phyloP scores from a whole-genome alignment of 2,888 invertebrate species.

The Chironomus tentans region DNA sequence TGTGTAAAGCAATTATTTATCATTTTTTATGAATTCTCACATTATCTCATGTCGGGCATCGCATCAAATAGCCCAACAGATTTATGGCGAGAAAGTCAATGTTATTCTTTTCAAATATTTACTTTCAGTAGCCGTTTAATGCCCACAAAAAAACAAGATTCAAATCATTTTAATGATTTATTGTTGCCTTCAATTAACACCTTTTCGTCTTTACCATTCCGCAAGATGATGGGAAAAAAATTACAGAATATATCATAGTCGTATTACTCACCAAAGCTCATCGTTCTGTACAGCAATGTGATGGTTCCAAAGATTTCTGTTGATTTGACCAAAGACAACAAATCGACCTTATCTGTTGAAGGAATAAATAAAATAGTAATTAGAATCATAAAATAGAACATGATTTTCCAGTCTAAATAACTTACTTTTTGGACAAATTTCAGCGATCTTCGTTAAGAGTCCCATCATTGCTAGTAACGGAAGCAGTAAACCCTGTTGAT shows the following conservation, averaged over 20 bases:
- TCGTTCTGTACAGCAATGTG: constrained; percentile 38
- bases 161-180: constrained; percentile 1
- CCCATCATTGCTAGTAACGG: constrained; percentile 41
- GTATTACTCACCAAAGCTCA: constrained; percentile 28
- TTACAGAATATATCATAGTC: not conserved
- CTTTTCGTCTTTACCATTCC: not conserved
- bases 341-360: constrained; percentile 33
- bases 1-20: constrained; percentile 13
- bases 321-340: constrained; percentile 38
- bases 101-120: not conserved
- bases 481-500: constrained; percentile 40
- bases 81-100: no score
- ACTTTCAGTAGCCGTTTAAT: not conserved
- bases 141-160: not conserved
- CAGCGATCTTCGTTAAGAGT: constrained; percentile 41
- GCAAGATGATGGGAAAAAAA: not conserved
- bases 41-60: constrained; percentile 6
- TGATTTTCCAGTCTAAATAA: not conserved
- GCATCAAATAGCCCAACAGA: no score
- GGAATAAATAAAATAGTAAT: no score
- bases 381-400: not conserved
- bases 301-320: constrained; percentile 42
- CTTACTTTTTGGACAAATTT: constrained; percentile 41
- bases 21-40: constrained; percentile 1
- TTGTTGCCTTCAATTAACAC: constrained; percentile 15